phyloP scores from a whole-genome alignment of 2,888 invertebrate genomes.

The Agrochola lota region DNA sequence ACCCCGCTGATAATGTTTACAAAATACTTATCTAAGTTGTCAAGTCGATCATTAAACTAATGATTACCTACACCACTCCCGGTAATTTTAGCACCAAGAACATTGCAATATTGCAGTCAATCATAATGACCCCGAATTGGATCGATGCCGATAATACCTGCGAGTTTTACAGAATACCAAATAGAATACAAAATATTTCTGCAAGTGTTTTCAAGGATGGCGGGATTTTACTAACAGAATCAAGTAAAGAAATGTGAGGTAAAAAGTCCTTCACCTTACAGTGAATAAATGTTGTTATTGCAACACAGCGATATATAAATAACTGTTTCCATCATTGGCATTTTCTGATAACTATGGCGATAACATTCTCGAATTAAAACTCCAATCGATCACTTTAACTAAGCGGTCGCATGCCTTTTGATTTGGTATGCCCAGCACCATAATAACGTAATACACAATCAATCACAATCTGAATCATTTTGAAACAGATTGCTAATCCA shows the following conservation, averaged over 20 bases:
- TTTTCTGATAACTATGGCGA: constrained; percentile 20
- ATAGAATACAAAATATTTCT: constrained; percentile 9
- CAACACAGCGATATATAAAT: constrained; percentile 13
- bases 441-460: no score
- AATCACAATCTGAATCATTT: no score
- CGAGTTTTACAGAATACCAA: constrained; percentile 1
- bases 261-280: background rate
- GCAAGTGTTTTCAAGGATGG: constrained; percentile 15
- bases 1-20: background rate
- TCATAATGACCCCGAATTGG: constrained; percentile 14
- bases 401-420: constrained; percentile 5
- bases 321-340: constrained; percentile 12
- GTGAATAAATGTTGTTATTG: constrained; percentile 1
- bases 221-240: background rate
- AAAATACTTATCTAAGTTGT: background rate
- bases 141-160: background rate
- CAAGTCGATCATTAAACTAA: constrained; percentile 3
- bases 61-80: background rate
- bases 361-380: constrained; percentile 36
- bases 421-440: background rate
- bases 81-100: constrained; percentile 9
- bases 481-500: no score
- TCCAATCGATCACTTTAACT: constrained; percentile 17
- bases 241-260: background rate
- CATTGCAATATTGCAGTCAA: constrained; percentile 24